Base-by-base conservation (phyloP, 92 coral and sea anemone species). In the Hydrozoanthus gracilis region DNA sequence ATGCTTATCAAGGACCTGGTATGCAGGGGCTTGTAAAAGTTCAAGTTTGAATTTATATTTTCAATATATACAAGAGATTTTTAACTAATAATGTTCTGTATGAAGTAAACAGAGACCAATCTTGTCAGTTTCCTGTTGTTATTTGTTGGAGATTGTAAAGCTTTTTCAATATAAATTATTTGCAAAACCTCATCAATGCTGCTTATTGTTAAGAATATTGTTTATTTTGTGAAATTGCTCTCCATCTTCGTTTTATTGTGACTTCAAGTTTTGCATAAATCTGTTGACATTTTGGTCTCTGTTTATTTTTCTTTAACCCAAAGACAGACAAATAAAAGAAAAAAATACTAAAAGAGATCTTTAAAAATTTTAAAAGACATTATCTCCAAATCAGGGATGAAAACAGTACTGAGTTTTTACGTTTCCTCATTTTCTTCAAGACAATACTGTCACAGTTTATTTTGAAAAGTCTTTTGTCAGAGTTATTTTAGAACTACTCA, bases 11-110 rank as follows among this genome's bases (percentile, higher is more conserved):
- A 90, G 94, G 90, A 79, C 92, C 95, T 48, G 92, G 92, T 39
- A 93, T 94, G 93, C 98, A 94, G 87, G 98, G 98, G 10, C 89
- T 94, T 79, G 98, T 94, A 77, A 94, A 94, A 90, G 93, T 94
- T 51, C 98, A 94, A 86, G 98, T 94, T 61, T 94, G 91, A 87
- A 83, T 76, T 51, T 80, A 80, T 69, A 80, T 62, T 80, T 80
- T 80, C 50, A 74, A 62, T 64, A 44, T 49, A 47, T 80, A 70
- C 45, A 46, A 80, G 73, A 80, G 48, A 51, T 80, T 79, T 79
- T 79, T 60, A 79, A 45, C 55, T 60, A 27, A 58, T 52, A 18
- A 39, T 44, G 18, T 4, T 80, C 18, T 67, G 39, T 13, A 9
- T 80, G 50, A 65, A 49, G 85, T 80, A 65, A 65, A 27, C 85